Percentiles rank a stretch among this genome's conserved stretches.
Conservation (phyloP, 2,888 invertebrate genomes). For the Escarpia spicata region DNA sequence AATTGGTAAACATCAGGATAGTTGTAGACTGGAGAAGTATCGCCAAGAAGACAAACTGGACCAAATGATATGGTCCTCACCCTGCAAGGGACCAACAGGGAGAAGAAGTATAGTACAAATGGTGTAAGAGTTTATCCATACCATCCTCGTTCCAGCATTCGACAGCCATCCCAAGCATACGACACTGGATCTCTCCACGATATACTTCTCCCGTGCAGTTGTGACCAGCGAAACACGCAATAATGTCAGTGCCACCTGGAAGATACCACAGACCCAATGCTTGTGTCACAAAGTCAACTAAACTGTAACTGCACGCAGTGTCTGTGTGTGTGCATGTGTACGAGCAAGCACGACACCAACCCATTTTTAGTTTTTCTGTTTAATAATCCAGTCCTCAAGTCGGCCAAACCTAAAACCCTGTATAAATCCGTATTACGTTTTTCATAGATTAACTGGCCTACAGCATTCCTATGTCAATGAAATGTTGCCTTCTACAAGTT, state of each 20-base stretch:
- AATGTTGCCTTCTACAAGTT: no score
- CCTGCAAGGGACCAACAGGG: no score
- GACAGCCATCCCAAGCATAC: constrained; percentile 69
- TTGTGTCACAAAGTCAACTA: not conserved
- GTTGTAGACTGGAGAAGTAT: no score
- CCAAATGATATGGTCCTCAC: no score
- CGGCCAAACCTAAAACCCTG: no score
- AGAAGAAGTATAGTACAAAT: not conserved
- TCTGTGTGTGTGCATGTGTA: not conserved
- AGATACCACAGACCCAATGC: not conserved
- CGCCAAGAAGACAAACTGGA: no score
- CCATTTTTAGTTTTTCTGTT: no score
- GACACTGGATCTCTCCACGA: constrained; percentile 70
- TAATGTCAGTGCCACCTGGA: constrained; percentile 71
- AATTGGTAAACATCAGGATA: no score
- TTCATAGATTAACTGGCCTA: no score
- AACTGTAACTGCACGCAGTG: not conserved
- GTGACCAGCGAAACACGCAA: constrained; percentile 71
- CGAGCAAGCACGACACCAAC: not conserved
- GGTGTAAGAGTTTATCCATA: constrained; percentile 39
- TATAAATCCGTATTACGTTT: no score
- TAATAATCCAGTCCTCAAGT: no score
- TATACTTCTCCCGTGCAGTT: constrained; percentile 69
- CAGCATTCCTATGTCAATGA: no score
- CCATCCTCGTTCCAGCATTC: constrained; percentile 67